Percentiles rank a stretch among this genome's conserved stretches.
Evolutionary conservation across 2,113 vertebrate genomes (phyloP).

Genomic region (Arizona elegans): DNA sequence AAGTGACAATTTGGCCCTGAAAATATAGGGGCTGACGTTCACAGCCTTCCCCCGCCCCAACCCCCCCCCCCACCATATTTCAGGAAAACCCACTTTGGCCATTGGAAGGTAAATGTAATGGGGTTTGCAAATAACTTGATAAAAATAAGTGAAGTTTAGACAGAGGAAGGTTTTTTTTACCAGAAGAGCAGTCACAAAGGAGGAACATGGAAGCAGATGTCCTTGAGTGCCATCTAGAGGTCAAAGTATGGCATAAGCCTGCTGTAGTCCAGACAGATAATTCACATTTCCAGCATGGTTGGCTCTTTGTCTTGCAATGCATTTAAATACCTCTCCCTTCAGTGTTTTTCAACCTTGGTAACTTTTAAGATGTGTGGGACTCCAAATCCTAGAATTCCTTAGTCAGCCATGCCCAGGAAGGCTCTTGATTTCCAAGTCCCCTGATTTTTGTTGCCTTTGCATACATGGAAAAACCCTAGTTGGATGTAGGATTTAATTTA

Average conservation of each 20-base stretch:
- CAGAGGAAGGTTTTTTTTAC: neutral
- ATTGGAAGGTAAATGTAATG: neutral
- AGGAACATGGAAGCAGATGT: neutral
- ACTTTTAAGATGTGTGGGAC: neutral
- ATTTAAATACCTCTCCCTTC: neutral
- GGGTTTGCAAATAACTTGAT: neutral
- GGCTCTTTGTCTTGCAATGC: neutral
- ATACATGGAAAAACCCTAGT: neutral
- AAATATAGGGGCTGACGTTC: neutral
- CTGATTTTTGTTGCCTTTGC: neutral
- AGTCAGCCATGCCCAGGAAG: neutral
- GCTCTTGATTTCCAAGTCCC: neutral
- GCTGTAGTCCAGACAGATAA: neutral
- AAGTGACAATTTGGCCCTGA: neutral
- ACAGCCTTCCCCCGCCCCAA: rapidly evolving
- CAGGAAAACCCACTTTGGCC: neutral
- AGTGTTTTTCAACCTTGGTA: neutral
- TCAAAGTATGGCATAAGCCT: neutral
- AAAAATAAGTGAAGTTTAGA: neutral
- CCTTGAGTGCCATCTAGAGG: neutral
- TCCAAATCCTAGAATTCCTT: neutral
- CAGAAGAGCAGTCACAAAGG: neutral
- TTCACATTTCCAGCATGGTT: neutral
- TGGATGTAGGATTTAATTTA: neutral
- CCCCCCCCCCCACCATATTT: rapidly evolving